phyloP scores from a whole-genome alignment of 2,888 invertebrate species.

The Scaptomyza cyrtandrae region DNA sequence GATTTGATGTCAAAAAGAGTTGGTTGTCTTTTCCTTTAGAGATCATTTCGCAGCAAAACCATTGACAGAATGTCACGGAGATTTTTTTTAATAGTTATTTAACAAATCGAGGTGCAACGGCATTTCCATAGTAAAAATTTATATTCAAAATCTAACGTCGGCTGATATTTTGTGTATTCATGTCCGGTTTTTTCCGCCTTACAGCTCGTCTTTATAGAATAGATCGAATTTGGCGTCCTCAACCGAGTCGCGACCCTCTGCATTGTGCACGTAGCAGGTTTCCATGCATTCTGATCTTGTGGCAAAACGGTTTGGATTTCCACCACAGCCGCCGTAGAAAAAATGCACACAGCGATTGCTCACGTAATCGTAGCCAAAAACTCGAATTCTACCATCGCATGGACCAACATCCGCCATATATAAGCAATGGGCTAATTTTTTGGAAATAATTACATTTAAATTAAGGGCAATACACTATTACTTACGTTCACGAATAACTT shows the following conservation, averaged over 20 bases:
- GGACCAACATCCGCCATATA: slow-evolving; percentile 58
- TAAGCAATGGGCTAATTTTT: slow-evolving; percentile 42
- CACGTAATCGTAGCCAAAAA: slow-evolving; percentile 61
- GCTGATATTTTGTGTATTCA: too few relatives aligned
- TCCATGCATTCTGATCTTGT: slow-evolving; percentile 52
- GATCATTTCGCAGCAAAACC: too few relatives aligned
- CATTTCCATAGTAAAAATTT: too few relatives aligned
- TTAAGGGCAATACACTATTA: background rate
- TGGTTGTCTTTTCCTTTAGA: too few relatives aligned
- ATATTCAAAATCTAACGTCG: too few relatives aligned
- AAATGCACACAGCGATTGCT: slow-evolving; percentile 59
- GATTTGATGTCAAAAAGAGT: too few relatives aligned
- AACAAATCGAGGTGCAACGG: too few relatives aligned
- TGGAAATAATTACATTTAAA: background rate
- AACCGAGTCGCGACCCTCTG: slow-evolving; percentile 12
- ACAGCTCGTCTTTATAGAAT: slow-evolving; percentile 12
- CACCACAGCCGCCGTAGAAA: slow-evolving; percentile 63
- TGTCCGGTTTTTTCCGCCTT: background rate
- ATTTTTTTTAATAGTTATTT: too few relatives aligned
- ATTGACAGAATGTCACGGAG: too few relatives aligned
- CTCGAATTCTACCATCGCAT: slow-evolving; percentile 38
- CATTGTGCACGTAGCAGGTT: slow-evolving; percentile 40
- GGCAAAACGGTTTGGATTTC: slow-evolving; percentile 61
- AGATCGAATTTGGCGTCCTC: slow-evolving; percentile 17
- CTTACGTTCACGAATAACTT: slow-evolving; percentile 34